Evolutionary conservation across 2,888 invertebrate species (phyloP).

Genomic region (Cephus nigrinus): DNA sequence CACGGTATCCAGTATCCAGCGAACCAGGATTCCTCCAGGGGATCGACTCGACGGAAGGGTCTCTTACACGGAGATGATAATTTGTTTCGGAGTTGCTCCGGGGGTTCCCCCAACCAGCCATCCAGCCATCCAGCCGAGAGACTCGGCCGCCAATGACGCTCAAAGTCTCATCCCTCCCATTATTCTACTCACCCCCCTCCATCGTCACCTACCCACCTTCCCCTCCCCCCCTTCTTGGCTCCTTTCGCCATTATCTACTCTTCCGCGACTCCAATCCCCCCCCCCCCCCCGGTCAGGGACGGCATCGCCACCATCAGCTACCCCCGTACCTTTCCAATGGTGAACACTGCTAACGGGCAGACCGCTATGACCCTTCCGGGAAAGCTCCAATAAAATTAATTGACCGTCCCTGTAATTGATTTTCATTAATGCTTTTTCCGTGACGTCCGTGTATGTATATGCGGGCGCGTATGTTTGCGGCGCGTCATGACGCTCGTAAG

Average conservation of each 20-base stretch:
- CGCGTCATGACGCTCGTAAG: no score
- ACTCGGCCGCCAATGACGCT: neutral
- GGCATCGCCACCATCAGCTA: neutral
- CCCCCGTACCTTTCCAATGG: constrained; percentile 7
- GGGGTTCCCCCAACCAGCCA: neutral
- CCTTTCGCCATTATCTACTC: no score
- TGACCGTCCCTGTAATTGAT: constrained; percentile 20
- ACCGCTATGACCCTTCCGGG: constrained; percentile 6
- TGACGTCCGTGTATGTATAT: no score
- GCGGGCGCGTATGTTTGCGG: no score
- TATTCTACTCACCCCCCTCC: constrained; percentile 3
- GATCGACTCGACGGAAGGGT: constrained; percentile 13
- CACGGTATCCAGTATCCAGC: neutral
- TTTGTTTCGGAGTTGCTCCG: constrained; percentile 19
- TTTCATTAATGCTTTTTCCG: constrained; percentile 13
- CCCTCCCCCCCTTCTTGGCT: no score
- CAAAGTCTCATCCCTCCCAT: neutral
- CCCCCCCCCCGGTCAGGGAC: neutral
- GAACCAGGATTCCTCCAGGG: constrained; percentile 6
- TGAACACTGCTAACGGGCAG: neutral
- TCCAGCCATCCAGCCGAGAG: neutral
- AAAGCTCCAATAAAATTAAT: constrained; percentile 21
- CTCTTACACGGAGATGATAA: constrained; percentile 21
- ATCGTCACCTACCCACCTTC: neutral
- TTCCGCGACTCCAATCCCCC: neutral